Base-by-base conservation (phyloP, 1,140 invertebrate genomes). In the Pectinophora gossypiella region DNA sequence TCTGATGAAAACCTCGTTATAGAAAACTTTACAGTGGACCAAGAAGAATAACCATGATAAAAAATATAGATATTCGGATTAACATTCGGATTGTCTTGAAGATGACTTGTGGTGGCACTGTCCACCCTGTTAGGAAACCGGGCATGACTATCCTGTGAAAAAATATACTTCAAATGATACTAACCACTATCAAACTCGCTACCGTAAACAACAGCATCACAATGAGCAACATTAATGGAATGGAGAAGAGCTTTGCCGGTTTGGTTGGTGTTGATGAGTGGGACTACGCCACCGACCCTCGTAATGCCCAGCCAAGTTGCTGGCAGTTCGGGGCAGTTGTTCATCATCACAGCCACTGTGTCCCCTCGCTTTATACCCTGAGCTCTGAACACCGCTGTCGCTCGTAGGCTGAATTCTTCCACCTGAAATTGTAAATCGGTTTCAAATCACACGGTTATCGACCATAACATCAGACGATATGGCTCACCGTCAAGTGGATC, bases 201-300 rank as follows among this genome's bases (percentile, higher is more conserved):
- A 15, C 72, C 75, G 42, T 85, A 85, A 50, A 85, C 77, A 35
- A 85, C 68, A 9, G 58, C 59, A 40, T 82, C 68, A 27, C 82
- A 84, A 35, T 84, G 75, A 0, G 95, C 94, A 16, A 95, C 91
- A 2, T 89, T 93, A 18, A 99, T 92, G 44, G 95, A 97, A 85
- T 99, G 97, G n/a, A 94, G 74, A 12, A 99, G 88, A 0, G 97
- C 92, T 38, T 91, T 90, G 44, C 93, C 91, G 35, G 93, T 91
- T 53, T 98, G 91, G 79, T 99, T 98, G 36, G 93, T 96, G 72
- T 99, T 99, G 60, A 99, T 97, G 15, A 99, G 90, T 0, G 98
- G 94, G 0, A 93, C 91, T 10, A 97, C 92, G 1, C 96, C 91
- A 0, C 98, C 98, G 22, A 98, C 87, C 78, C 98, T 96, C 1